Conservation (phyloP, 2,113 vertebrate species). For the Corydoras sp. region DNA sequence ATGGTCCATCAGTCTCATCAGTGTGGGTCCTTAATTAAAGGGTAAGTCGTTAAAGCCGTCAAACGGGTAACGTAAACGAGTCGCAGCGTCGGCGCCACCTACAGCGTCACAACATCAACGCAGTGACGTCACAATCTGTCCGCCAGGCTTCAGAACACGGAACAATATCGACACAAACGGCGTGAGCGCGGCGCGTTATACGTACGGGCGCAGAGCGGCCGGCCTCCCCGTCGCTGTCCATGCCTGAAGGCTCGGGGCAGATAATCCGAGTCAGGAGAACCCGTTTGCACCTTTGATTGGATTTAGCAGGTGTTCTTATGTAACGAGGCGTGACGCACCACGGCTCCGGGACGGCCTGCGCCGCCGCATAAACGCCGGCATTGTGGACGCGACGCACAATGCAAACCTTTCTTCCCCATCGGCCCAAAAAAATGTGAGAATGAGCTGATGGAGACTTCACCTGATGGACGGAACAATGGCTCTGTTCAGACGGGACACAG, state of each 20-base stretch:
- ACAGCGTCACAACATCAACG: too few species aligned
- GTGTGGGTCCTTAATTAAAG: too few species aligned
- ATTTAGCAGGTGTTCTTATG: constrained; percentile 30
- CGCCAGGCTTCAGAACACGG: too few species aligned
- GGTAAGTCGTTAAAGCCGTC: too few species aligned
- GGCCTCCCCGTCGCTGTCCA: constrained; percentile 32
- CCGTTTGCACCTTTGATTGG: constrained; percentile 26
- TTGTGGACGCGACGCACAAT: constrained; percentile 5
- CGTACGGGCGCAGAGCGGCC: constrained; percentile 33
- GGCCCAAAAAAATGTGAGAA: not conserved
- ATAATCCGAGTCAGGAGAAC: constrained; percentile 34
- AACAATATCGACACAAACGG: too few species aligned
- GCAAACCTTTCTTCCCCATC: not conserved
- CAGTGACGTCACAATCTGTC: too few species aligned
- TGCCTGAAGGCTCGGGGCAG: constrained; percentile 28
- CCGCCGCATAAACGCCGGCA: constrained; percentile 24
- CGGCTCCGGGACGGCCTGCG: constrained; percentile 1
- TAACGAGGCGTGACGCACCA: constrained; percentile 29
- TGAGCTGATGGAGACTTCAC: not conserved
- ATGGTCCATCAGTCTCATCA: too few species aligned
- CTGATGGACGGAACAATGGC: not conserved
- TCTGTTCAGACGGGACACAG: not conserved
- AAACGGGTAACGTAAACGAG: too few species aligned
- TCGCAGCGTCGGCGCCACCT: too few species aligned
- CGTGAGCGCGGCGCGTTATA: constrained; percentile 3